Percentiles rank a stretch among this genome's conserved stretches.
Conservation (phyloP, 2,797 vertebrate genomes). For the Spizella passerina region DNA sequence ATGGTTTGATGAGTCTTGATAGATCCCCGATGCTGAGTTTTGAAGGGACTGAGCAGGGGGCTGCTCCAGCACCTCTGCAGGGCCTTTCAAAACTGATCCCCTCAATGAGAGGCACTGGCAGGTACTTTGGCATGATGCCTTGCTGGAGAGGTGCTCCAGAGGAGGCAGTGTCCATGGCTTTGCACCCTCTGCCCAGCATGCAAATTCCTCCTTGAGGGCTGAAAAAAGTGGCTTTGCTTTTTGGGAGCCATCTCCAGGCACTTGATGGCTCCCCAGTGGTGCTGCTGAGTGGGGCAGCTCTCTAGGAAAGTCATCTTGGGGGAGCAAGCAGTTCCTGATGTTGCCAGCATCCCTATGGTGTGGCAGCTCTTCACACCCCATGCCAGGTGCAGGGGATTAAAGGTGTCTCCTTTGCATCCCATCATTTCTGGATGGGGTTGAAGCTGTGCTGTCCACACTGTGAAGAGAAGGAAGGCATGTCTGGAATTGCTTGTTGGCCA, state of each 20-base stretch:
- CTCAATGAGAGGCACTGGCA: neutral
- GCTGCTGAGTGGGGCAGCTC: neutral
- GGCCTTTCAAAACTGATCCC: neutral
- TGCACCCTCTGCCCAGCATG: fast-evolving
- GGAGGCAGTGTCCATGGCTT: neutral
- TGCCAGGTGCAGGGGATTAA: neutral
- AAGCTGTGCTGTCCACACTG: fast-evolving
- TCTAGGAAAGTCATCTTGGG: neutral
- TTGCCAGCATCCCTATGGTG: neutral
- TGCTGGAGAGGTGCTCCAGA: neutral
- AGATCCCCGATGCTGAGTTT: neutral
- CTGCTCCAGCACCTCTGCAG: neutral
- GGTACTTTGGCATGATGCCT: neutral
- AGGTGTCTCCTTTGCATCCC: neutral
- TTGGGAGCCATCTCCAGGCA: neutral
- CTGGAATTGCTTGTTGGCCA: neutral
- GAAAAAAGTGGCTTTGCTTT: neutral
- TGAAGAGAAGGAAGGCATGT: neutral
- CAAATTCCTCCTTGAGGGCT: neutral
- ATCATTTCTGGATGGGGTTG: fast-evolving
- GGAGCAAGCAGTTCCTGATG: neutral
- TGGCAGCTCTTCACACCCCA: fast-evolving
- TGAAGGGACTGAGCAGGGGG: neutral
- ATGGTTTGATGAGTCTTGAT: fast-evolving
- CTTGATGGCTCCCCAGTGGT: fast-evolving